Evolutionary conservation across 1,140 invertebrate genomes (phyloP).

Genomic region (Drosophila lacteicornis): DNA sequence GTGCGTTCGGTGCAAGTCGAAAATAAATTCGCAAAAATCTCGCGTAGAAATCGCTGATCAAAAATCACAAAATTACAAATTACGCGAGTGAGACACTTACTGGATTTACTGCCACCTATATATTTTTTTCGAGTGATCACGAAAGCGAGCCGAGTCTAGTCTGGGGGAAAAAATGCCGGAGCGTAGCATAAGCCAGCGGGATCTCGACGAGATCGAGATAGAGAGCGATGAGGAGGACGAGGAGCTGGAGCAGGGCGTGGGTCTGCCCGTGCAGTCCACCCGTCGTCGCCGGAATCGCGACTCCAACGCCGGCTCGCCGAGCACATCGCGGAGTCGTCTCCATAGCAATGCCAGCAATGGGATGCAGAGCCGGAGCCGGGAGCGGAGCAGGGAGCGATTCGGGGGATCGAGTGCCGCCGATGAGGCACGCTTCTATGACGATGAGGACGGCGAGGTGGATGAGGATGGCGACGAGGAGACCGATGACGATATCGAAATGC

Average conservation of each 20-base stretch:
- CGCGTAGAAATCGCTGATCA: neutral
- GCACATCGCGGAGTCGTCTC: slow-evolving; percentile 15
- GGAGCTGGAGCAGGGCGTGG: slow-evolving; percentile 75
- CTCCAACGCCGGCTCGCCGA: slow-evolving; percentile 34
- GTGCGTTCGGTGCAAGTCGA: slow-evolving; percentile 78
- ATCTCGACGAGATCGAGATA: slow-evolving; percentile 79
- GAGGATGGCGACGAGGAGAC: slow-evolving; percentile 45
- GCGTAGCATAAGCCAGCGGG: slow-evolving; percentile 68
- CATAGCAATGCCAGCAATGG: slow-evolving; percentile 50
- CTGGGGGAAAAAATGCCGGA: slow-evolving; percentile 62
- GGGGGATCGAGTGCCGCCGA: slow-evolving; percentile 39
- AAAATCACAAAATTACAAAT: neutral
- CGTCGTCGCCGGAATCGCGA: slow-evolving; percentile 31
- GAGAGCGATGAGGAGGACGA: slow-evolving; percentile 82
- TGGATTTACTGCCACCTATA: neutral
- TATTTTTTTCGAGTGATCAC: slow-evolving; percentile 29
- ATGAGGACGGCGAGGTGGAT: slow-evolving; percentile 35
- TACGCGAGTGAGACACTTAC: neutral
- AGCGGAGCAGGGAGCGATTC: slow-evolving; percentile 54
- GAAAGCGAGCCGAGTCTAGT: too few relatives aligned
- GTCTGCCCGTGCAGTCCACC: slow-evolving; percentile 62
- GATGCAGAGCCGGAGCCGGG: slow-evolving; percentile 6
- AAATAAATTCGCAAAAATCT: slow-evolving; percentile 7
- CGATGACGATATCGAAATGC: slow-evolving; percentile 78
- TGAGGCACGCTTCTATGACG: slow-evolving; percentile 53